Evolutionary conservation across 2,113 vertebrate species (phyloP).

Genomic region (Balaenoptera acutorostrata): DNA sequence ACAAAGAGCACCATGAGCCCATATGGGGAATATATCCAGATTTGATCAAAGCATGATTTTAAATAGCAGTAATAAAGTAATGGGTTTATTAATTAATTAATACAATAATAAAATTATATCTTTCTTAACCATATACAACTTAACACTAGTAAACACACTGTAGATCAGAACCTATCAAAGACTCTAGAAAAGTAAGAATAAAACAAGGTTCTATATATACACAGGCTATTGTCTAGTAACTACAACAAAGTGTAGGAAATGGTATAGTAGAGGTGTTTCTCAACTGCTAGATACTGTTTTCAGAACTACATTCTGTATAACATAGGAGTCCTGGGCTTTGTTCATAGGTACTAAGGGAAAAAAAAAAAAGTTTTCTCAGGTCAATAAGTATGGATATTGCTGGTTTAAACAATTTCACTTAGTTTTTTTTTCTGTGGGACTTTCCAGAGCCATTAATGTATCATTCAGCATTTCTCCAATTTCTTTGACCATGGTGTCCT

Average conservation of each 20-base stretch:
- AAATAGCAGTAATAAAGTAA: background rate
- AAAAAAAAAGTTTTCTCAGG: background rate
- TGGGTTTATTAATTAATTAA: background rate
- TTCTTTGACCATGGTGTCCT: background rate
- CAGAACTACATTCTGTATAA: background rate
- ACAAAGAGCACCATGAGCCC: background rate
- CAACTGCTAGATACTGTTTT: background rate
- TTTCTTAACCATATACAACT: background rate
- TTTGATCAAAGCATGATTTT: background rate
- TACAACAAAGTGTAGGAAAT: background rate
- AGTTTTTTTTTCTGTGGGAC: background rate
- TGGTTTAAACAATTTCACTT: background rate
- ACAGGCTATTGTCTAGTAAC: background rate
- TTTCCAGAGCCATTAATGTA: background rate
- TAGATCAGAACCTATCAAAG: background rate
- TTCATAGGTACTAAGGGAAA: background rate
- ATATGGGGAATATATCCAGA: background rate
- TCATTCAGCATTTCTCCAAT: background rate
- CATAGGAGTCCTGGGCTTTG: background rate
- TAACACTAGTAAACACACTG: background rate
- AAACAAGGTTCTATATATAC: background rate
- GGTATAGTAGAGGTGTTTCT: background rate
- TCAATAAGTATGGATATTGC: background rate
- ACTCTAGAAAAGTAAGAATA: background rate
- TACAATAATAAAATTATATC: background rate